phyloP scores from a whole-genome alignment of 2,888 invertebrate species.

The Dimorphilus gyrociliatus region DNA sequence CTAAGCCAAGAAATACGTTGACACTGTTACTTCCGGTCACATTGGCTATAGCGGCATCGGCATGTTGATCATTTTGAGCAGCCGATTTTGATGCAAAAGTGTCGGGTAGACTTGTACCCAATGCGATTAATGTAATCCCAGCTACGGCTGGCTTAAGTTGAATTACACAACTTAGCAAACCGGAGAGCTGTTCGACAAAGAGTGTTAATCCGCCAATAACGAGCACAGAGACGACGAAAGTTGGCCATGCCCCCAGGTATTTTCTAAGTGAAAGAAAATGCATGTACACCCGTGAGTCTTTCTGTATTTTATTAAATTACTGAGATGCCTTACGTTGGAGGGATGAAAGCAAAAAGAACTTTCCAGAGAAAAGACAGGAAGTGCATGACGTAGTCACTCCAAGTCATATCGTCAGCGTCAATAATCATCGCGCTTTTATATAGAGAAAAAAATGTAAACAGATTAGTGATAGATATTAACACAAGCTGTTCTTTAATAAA shows the following conservation, averaged over 20 bases:
- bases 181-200: conserved; percentile 27
- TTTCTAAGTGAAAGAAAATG: conserved; percentile 9
- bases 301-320: background rate
- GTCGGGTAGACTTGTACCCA: conserved; percentile 32
- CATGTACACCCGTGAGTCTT: background rate
- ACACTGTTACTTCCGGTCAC: conserved; percentile 34
- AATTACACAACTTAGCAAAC: conserved; percentile 28
- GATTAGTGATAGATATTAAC: too few relatives aligned
- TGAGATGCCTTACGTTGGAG: conserved; percentile 21
- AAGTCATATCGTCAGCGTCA: too few relatives aligned
- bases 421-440: too few relatives aligned
- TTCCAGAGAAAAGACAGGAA: conserved; percentile 32
- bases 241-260: conserved; percentile 22
- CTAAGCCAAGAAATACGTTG: conserved; percentile 33
- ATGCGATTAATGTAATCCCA: conserved; percentile 30
- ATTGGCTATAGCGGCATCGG: conserved; percentile 34
- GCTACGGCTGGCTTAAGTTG: conserved; percentile 25
- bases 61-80: conserved; percentile 28
- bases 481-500: too few relatives aligned
- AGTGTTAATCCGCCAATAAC: conserved; percentile 21
- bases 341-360: conserved; percentile 24
- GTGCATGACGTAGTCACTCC: conserved; percentile 25
- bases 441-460: too few relatives aligned
- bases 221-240: conserved; percentile 21
- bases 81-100: conserved; percentile 34